Evolutionary conservation across 2,113 vertebrate species (phyloP), one percentile per base, ranked within the genome.

Genomic region (Chunga burmeisteri): DNA sequence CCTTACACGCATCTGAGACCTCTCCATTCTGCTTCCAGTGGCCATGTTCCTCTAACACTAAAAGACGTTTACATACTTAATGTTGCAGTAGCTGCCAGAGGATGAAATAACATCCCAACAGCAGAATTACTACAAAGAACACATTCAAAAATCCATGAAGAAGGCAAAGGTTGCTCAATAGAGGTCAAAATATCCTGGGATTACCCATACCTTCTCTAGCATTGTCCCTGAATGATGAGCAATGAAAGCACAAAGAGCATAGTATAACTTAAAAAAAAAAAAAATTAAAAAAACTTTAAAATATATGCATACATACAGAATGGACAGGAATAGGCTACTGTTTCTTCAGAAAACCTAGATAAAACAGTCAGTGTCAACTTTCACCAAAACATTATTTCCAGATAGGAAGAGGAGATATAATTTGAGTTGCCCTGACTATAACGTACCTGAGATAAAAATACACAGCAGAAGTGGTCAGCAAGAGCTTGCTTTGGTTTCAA

Each of bases 21-120:
- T 94, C 80, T 73, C 67, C 5, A 5, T 91, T 92, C 78, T 88
- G 70, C 84, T 62, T 90, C 58, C 66, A 65, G 53, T 42, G 71
- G 32, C 74, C 6, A 4, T 62, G 83, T 70, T 84, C 19, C 42
- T 71, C 86, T 61, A 58, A 91, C 42, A 59, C 62, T 77, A 93
- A 66, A 83, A 90, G 70, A 94, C 62, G 50, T 87, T 83, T 82
- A 87, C 84, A 82, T 94, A 79, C 44, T 92, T 94, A 95, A 95
- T 88, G 78, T 90, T 92, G 52, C 88, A 92, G 81, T 47, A 86
- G 65, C 58, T 94, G 81, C 91, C 93, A 93, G 85, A 72, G 81
- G 89, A 95, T 96, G 95, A 95, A 96, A 97, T 95, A 95, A 97
- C 95, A 95, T 62, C 89, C 88, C 9, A 1, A 85, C 70, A 87